Evolutionary conservation across 2,113 vertebrate species (phyloP).

Genomic region (Camelus dromedarius): DNA sequence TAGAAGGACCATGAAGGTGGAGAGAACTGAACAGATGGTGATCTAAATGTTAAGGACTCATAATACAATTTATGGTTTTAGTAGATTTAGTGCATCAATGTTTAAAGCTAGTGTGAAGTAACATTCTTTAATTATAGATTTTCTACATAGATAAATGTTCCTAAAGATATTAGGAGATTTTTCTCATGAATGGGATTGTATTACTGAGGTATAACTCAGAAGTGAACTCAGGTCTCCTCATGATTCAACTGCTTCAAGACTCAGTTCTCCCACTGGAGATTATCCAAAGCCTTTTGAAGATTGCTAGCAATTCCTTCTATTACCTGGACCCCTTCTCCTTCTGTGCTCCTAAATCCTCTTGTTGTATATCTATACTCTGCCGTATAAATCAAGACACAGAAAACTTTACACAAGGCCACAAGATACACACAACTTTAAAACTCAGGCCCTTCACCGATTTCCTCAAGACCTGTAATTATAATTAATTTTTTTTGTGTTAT

Average conservation of each 20-base stretch:
- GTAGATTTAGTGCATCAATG: background rate
- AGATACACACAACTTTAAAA: background rate
- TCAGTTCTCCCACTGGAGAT: background rate
- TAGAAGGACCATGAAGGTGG: background rate
- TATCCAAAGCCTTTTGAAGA: background rate
- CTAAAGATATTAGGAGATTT: background rate
- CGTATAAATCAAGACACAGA: background rate
- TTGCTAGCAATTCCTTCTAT: background rate
- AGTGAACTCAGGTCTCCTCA: background rate
- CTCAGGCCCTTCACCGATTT: background rate
- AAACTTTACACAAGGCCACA: background rate
- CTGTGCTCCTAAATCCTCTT: background rate
- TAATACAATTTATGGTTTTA: background rate
- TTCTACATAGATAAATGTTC: background rate
- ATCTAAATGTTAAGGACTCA: background rate
- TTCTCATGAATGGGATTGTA: background rate
- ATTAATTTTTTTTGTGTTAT: too few relatives aligned
- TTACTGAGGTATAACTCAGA: background rate
- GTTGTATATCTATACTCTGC: too few relatives aligned
- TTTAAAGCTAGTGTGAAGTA: background rate
- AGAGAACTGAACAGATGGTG: background rate
- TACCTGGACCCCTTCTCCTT: background rate
- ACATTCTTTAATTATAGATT: background rate
- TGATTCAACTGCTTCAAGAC: background rate
- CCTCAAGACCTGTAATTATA: background rate